Conservation (phyloP, 2,113 vertebrate species). For the Megaleporinus macrocephalus region DNA sequence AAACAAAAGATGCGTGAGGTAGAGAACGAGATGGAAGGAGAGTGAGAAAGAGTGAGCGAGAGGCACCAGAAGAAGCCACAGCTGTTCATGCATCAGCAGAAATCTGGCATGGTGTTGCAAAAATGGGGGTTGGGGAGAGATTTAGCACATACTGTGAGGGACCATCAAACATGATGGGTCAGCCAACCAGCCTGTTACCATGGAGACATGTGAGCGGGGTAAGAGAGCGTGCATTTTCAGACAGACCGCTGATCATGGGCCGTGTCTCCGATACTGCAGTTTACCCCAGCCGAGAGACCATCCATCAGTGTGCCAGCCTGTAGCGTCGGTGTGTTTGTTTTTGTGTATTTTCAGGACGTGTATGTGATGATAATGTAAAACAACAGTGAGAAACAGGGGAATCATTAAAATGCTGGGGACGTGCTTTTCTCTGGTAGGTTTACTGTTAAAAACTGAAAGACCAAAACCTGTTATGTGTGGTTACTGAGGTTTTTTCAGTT, state of each 20-base stretch:
- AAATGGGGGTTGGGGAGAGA: slow-evolving; percentile 18
- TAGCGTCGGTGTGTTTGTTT: not conserved
- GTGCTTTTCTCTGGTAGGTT: no score
- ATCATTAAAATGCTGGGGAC: no score
- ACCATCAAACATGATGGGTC: slow-evolving; percentile 61
- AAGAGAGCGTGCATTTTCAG: slow-evolving; percentile 16
- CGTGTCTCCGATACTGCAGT: slow-evolving; percentile 20
- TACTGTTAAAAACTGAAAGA: no score
- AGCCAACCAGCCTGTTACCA: slow-evolving; percentile 66
- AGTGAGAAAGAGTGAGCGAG: slow-evolving; percentile 15
- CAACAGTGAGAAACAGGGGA: no score
- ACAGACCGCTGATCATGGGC: slow-evolving; percentile 14
- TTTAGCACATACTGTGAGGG: slow-evolving; percentile 49
- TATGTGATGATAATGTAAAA: no score
- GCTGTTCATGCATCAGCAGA: slow-evolving; percentile 44
- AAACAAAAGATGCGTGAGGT: not conserved
- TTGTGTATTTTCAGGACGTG: not conserved
- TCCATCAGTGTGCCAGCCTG: slow-evolving; percentile 21
- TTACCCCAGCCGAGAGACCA: not conserved
- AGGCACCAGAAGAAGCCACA: slow-evolving; percentile 19
- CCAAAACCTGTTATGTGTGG: no score
- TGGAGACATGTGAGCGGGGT: slow-evolving; percentile 59
- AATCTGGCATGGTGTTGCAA: slow-evolving; percentile 36
- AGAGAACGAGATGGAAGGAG: not conserved
- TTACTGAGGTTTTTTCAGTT: no score